Evolutionary conservation across 53 echinoderm and acorn worm genomes (phyloP).

Genomic region (Apostichopus leukothele): DNA sequence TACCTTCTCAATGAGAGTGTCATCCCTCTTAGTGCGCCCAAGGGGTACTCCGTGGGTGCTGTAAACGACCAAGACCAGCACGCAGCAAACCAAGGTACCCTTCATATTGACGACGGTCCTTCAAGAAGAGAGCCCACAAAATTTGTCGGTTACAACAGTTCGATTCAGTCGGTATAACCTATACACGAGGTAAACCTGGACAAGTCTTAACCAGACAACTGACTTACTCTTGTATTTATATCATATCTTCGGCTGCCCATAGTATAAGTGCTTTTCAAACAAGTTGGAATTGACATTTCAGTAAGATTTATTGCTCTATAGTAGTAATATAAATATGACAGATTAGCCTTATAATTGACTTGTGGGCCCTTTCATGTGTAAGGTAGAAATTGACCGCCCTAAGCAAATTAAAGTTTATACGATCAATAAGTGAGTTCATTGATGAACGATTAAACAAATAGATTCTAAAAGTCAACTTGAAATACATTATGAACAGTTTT

Average conservation of each 20-base stretch:
- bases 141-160: not conserved
- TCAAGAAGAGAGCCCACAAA: not conserved
- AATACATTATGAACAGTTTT: no score
- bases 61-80: not conserved
- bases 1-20: not conserved
- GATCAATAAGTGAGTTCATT: no score
- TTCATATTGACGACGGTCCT: not conserved
- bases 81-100: not conserved
- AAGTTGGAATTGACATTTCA: not conserved
- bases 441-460: no score
- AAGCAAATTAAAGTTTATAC: no score
- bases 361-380: no score
- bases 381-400: no score
- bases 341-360: no score
- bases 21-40: not conserved
- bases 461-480: no score
- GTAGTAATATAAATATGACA: no score
- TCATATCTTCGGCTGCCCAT: not conserved
- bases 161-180: not conserved
- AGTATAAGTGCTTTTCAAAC: not conserved
- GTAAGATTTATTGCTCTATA: not conserved
- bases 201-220: not conserved
- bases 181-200: not conserved
- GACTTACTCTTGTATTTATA: not conserved
- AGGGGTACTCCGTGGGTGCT: not conserved